These are phyloP conservation scores for Stigmatopora argus DNA, from an alignment of 2,113 vertebrate genomes.

Conservation along the genomic window DNA sequence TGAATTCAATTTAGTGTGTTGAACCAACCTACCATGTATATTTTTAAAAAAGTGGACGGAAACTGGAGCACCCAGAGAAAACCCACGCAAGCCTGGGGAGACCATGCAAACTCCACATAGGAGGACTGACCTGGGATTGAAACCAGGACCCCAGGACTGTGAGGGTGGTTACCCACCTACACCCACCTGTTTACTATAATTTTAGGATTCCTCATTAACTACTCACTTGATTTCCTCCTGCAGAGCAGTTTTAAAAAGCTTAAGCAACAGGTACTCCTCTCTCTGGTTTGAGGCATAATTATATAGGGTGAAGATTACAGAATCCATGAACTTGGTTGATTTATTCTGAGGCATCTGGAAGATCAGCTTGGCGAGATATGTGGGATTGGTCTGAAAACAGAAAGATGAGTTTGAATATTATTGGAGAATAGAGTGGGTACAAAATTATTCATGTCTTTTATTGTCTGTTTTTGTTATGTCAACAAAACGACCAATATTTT, in stretches of 20 bases:
- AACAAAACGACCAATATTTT: background rate
- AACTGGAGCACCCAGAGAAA: too few relatives aligned
- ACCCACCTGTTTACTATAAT: too few relatives aligned
- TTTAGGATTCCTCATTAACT: background rate
- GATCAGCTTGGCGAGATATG: conserved; percentile 95
- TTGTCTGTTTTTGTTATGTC: background rate
- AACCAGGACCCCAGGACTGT: too few relatives aligned
- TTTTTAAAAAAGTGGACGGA: too few relatives aligned
- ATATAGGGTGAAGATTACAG: conserved; percentile 96
- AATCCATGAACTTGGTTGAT: conserved; percentile 99
- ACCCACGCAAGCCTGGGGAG: too few relatives aligned
- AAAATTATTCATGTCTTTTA: background rate
- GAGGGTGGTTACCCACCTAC: too few relatives aligned
- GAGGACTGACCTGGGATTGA: too few relatives aligned
- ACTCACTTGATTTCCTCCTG: conserved; percentile 96
- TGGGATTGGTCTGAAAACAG: conserved; percentile 87
- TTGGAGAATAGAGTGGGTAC: background rate
- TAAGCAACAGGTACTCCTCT: conserved; percentile 90
- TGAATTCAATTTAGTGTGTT: too few relatives aligned
- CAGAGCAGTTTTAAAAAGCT: conserved; percentile 92
- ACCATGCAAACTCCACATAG: too few relatives aligned
- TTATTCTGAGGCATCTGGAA: conserved; percentile 99
- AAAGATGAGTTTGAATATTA: background rate
- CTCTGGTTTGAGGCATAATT: conserved; percentile 97
- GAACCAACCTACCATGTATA: too few relatives aligned